Conservation (phyloP, 2,888 invertebrate genomes). For the Poecilobothrus nobilitatus region DNA sequence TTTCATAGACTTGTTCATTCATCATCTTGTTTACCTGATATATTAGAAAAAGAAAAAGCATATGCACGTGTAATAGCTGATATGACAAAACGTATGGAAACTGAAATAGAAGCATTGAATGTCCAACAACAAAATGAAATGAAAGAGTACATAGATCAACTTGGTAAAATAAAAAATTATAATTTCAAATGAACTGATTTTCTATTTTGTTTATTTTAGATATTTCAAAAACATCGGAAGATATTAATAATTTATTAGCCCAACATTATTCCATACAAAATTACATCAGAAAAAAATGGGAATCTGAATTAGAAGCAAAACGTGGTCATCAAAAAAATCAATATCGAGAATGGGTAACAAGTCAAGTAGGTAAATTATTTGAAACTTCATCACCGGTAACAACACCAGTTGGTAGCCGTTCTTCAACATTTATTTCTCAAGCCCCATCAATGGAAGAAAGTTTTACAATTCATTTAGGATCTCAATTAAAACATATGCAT, state of each 20-base stretch:
- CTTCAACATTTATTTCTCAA: slow-evolving; percentile 43
- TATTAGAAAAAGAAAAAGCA: slow-evolving; percentile 78
- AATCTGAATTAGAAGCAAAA: slow-evolving; percentile 74
- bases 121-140: slow-evolving; percentile 80
- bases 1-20: slow-evolving; percentile 64
- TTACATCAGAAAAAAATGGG: slow-evolving; percentile 76
- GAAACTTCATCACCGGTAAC: slow-evolving; percentile 35
- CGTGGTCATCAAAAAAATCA: slow-evolving; percentile 77
- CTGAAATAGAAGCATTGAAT: slow-evolving; percentile 60
- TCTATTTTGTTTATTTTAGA: slow-evolving; percentile 20
- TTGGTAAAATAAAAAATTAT: slow-evolving; percentile 46
- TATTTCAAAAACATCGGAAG: slow-evolving; percentile 26
- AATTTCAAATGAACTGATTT: neutral
- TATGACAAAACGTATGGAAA: slow-evolving; percentile 63
- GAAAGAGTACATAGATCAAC: slow-evolving; percentile 70
- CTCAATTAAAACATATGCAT: slow-evolving; percentile 97
- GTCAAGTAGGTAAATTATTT: slow-evolving; percentile 41
- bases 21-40: slow-evolving; percentile 77
- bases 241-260: slow-evolving; percentile 76
- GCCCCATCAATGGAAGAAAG: slow-evolving; percentile 71
- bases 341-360: slow-evolving; percentile 78
- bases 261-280: slow-evolving; percentile 76
- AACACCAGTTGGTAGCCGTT: slow-evolving; percentile 40
- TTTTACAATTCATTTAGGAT: slow-evolving; percentile 95
- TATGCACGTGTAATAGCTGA: slow-evolving; percentile 73